Evolutionary conservation across 2,113 vertebrate genomes (phyloP), one percentile per base, ranked within the genome.

Genomic region (Aphyosemion australe): DNA sequence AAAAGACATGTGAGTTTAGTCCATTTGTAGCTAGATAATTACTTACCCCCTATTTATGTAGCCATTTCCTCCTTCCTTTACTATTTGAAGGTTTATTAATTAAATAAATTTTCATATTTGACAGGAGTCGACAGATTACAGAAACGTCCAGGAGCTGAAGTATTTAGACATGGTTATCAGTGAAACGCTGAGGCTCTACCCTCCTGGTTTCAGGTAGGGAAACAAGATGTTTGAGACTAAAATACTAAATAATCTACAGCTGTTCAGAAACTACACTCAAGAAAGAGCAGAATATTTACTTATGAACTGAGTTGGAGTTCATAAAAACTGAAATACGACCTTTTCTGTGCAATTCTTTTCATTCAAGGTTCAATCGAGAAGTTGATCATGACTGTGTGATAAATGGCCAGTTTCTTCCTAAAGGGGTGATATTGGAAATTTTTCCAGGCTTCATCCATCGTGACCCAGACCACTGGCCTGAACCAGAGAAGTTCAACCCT

Each of bases 161-260:
- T 99, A 99, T 70, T 85, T 98, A 88, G 96, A 98, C 72, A 95
- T 97, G 96, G 96, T 97, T 73, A 88, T 98, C 14, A 91, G 91
- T 31, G 97, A 98, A 84, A 87, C 94, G 0, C 65, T 99, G 69
- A 92, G 97, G 43, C 91, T 99, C 79, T 99, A 96, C 82, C 97
- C 96, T 8, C 95, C 96, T 6, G 96, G 91, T 34, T 96, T 97
- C 92, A 97, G 95, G 97, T 97, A 45, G 6, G 9, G 34, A 37
- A 37, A 7, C 34, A 37, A 26, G 26, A 26, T 5, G 3, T 26
- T 26, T 26, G 26, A 26, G 26, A 4, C 5, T 10, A 42, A 42
- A 42, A n/a, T n/a, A n/a, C n/a, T n/a, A n/a, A n/a, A n/a, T n/a
- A n/a, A n/a, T n/a, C n/a, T 26, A 26, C 26, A 26, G 26, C 26